These are phyloP conservation scores for Sanderia malayensis DNA, from an alignment of 30 jellyfish, hydroid and myxozoan species.

Conservation along the genomic window DNA sequence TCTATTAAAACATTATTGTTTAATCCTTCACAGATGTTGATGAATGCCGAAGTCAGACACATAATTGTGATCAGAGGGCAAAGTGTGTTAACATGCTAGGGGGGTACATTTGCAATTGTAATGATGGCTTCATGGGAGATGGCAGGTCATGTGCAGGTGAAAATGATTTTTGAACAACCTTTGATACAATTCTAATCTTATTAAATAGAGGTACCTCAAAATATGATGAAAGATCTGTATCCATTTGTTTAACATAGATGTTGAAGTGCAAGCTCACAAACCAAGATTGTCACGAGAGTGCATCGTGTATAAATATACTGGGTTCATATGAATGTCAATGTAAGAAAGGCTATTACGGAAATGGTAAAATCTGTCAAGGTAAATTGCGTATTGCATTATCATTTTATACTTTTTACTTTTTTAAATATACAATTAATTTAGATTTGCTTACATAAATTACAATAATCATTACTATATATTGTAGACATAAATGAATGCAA, in stretches of 20 bases:
- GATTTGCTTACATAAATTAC: no score
- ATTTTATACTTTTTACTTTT: no score
- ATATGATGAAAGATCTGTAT: background rate
- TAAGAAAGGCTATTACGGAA: background rate
- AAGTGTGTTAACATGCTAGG: background rate
- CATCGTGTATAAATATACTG: slow-evolving; percentile 3
- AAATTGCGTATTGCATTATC: background rate
- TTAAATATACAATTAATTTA: no score
- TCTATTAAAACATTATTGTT: background rate
- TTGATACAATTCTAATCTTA: no score
- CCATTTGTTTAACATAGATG: background rate
- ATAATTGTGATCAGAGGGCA: background rate
- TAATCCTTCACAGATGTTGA: background rate
- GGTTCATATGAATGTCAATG: background rate
- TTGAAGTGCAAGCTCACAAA: background rate
- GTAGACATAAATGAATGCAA: slow-evolving; percentile 11
- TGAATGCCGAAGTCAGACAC: background rate
- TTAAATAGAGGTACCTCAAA: background rate
- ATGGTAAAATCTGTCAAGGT: background rate
- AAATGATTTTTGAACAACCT: no score
- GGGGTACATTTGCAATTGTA: background rate
- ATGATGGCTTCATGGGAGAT: background rate
- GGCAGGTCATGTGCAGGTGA: background rate
- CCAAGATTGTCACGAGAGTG: slow-evolving; percentile 7
- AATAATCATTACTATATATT: no score